Base-by-base conservation (phyloP, 2,797 vertebrate species). In the Falco berigora region DNA sequence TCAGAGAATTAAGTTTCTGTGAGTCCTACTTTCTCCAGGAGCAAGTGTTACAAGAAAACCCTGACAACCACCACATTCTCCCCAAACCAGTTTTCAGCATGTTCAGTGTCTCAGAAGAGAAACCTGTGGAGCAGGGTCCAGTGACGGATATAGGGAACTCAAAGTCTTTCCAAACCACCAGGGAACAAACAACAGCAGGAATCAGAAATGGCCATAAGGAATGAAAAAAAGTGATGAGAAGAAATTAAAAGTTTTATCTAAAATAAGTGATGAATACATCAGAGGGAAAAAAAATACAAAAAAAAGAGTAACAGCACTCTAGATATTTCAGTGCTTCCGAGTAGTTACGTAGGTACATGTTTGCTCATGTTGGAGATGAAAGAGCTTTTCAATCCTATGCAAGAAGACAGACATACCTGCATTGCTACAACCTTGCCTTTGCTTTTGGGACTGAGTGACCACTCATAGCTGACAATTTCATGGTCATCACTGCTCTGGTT, bases 401-500 rank as follows among this genome's bases (percentile, higher is more conserved):
- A 92, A 92, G 44, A 22, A 66, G 14, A 42, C 77, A 67, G 64
- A 79, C 95, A 95, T 96, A 98, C 98, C 98, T 98, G 97, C 97
- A 98, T 98, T 36, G 95, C 96, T 91, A 98, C 97, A 64, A 97
- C 97, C 87, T 97, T 98, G 88, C 92, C 93, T 85, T 97, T 96
- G 96, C 98, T 98, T 93, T 95, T 97, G 34, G 98, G 97, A 58
- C 97, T 98, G 75, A 98, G 96, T 0, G 97, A 98, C 98, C 98
- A 99, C 82, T 98, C 95, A n/a, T 98, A 98, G 83, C 97, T 96
- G 55, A 97, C 94, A 80, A 98, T 98, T 66, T 94, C 96, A 47
- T 98, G 97, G 92, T 98, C 98, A 66, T 98, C 98, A 2, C 94
- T 98, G 97, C 98, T 98, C 92, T 97, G 97, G 83, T 98, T 98